Conservation (phyloP, 2,888 invertebrate genomes). For the Cacoxenus indagator region DNA sequence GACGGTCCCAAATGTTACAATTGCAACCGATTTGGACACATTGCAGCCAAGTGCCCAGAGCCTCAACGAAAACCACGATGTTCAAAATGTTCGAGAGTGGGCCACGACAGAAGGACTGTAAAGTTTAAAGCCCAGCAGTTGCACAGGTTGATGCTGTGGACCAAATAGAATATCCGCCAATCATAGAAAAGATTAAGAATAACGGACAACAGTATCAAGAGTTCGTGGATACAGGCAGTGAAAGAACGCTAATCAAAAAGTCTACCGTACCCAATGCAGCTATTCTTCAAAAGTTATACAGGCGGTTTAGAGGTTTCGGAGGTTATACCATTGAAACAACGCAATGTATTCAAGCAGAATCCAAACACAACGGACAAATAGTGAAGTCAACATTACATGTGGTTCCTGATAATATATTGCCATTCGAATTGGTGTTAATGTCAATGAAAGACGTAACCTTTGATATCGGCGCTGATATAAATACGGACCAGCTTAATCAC, state of each 20-base stretch:
- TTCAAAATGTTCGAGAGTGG: not conserved
- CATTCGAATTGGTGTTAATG: too few species aligned
- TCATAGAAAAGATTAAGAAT: constrained; percentile 12
- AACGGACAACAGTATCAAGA: constrained; percentile 4
- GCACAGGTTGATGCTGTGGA: not conserved
- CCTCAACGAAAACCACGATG: not conserved
- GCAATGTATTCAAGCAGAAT: constrained; percentile 14
- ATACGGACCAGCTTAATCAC: not conserved
- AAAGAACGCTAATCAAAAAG: constrained; percentile 22
- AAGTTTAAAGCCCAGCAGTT: too few species aligned
- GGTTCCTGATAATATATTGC: constrained; percentile 27
- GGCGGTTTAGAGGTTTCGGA: constrained; percentile 33
- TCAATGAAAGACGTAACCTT: too few species aligned
- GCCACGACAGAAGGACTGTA: too few species aligned
- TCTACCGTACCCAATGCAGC: constrained; percentile 1
- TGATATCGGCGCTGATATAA: too few species aligned
- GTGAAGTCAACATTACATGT: too few species aligned
- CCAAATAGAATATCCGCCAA: too few species aligned
- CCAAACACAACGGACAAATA: constrained; percentile 24
- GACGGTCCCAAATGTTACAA: too few species aligned
- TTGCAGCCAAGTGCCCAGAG: not conserved
- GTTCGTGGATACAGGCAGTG: constrained; percentile 31
- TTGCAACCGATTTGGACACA: not conserved
- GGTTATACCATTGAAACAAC: constrained; percentile 27
- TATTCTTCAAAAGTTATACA: not conserved